Evolutionary conservation across 2,888 invertebrate genomes (phyloP), one percentile per base, ranked within the genome.

Genomic region (Ophion ellenae): DNA sequence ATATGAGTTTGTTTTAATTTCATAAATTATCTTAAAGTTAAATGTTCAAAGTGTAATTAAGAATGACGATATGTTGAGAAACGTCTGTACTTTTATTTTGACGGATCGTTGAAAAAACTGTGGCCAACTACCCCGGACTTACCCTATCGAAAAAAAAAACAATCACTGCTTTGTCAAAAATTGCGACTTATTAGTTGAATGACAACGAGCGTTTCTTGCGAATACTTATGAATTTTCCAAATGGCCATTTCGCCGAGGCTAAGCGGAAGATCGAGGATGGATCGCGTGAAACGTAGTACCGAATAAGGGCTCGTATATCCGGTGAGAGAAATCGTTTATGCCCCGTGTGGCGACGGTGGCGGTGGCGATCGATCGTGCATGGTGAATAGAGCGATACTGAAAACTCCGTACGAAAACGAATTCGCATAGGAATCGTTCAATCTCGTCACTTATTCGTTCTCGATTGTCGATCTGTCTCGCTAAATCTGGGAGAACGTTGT

Each of bases 391-490:
- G 70, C 40, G 47, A 75, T 69, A 32, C 61, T 59, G 61, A 59
- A 57, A 63, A 81, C 32, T 32, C 53, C 71, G 71, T n/a, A 63
- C 64, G 71, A 61, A 81, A 81, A 75, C 69, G 69, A 69, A 81
- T 81, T 74, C 61, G 75, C 53, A 53, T 53, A 53, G 75, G 28
- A 81, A 81, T 81, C 67, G 74, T 66, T 66, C 79, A 36, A 81
- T 74, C 81, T 75, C 75, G 47, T 64, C 71, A 71, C 57, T 80
- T 80, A 80, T 80, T 53, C 71, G 79, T 71, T 80, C 71, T 53
- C 32, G 79, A 80, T 80, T 63, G 64, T 59, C 69, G 61, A 69
- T 61, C 67, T 40, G 57, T 80, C 81, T 66, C 71, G 64, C 67
- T 47, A 69, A 81, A 81, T 81, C 75, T 71, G 59, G 28, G 32